Base-by-base conservation (phyloP, 2,113 vertebrate species). In the Percina caprodes region DNA sequence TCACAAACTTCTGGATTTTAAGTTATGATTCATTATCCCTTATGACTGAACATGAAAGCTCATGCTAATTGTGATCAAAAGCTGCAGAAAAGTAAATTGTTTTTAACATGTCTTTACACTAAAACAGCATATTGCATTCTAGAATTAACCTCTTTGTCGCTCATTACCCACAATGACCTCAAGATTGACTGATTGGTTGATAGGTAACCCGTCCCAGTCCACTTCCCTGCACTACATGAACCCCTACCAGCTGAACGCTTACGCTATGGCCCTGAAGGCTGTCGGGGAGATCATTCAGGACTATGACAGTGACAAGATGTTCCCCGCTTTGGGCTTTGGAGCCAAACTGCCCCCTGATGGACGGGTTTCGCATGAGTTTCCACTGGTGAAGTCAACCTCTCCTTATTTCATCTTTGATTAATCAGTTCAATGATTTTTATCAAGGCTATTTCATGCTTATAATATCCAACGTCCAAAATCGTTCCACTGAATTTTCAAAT, bases 241-340 rank as follows among this genome's bases (percentile, higher is more conserved):
- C 81, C 97, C 97, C 2, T 99, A 97, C 95, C 97, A 98, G 95
- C 95, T 97, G 90, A 99, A 98, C 1, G 97, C 97, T 60, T 98
- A 98, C 0, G 95, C 97, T 23, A 96, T 98, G 96, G 97, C 97
- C 0, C 95, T 98, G 86, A 97, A 96, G 11, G 97, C 97, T 0
- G 97, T 98, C 0, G 97, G 97, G 0, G 97, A 98, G 91, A 97
- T 98, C 91, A 98, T 98, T 89, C 97, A 98, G 92, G 97, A 98
- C 92, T 98, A 98, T 0, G 97, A 97, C 96, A 98, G 97, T 2
- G 96, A 98, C 91, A 98, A 98, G 93, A 97, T 98, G 96, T 98
- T 97, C 83, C 97, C 97, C 0, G 97, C 97, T 16, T 93, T 98
- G 3, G 97, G 97, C 45, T 99, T 98, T 1, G 97, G 97, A 3